These are phyloP conservation scores for Pterobdella sp. DNA, from an alignment of 2,888 invertebrate species.

Conservation along the genomic window DNA sequence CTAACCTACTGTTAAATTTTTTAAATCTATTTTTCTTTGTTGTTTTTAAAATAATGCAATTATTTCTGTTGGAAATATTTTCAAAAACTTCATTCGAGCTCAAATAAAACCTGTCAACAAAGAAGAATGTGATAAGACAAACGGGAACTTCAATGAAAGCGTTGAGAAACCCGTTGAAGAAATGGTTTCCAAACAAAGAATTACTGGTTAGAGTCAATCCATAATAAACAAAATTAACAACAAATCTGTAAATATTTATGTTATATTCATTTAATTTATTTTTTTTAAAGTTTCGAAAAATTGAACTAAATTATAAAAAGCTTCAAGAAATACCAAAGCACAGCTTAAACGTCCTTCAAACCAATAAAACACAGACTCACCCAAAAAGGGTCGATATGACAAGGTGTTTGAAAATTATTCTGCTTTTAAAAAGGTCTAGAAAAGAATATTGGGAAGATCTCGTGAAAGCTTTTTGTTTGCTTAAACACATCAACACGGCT, in stretches of 20 bases:
- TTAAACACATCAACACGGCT: too few relatives aligned
- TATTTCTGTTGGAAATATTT: too few relatives aligned
- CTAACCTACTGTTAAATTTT: not conserved
- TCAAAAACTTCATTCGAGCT: too few relatives aligned
- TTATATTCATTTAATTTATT: not conserved
- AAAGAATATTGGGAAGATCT: not conserved
- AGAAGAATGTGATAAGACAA: conserved; percentile 34
- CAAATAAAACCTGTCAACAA: conserved; percentile 32
- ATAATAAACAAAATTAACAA: conserved; percentile 37
- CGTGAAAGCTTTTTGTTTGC: not conserved
- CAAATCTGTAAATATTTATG: conserved; percentile 34
- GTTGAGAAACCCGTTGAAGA: conserved; percentile 38
- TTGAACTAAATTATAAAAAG: not conserved
- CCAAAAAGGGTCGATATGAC: not conserved
- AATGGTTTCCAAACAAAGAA: conserved; percentile 36
- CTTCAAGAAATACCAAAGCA: too few relatives aligned
- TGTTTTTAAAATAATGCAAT: too few relatives aligned
- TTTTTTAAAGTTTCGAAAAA: not conserved
- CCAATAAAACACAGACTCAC: not conserved
- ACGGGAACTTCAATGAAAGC: conserved; percentile 38
- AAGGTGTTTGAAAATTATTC: not conserved
- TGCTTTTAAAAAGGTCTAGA: conserved; percentile 2
- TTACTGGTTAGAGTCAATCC: conserved; percentile 39
- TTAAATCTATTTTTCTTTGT: not conserved
- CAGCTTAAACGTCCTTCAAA: too few relatives aligned